Evolutionary conservation across 64 coral and sea anemone genomes (phyloP), one percentile per base, ranked within the genome.

Genomic region (Actinia equina): DNA sequence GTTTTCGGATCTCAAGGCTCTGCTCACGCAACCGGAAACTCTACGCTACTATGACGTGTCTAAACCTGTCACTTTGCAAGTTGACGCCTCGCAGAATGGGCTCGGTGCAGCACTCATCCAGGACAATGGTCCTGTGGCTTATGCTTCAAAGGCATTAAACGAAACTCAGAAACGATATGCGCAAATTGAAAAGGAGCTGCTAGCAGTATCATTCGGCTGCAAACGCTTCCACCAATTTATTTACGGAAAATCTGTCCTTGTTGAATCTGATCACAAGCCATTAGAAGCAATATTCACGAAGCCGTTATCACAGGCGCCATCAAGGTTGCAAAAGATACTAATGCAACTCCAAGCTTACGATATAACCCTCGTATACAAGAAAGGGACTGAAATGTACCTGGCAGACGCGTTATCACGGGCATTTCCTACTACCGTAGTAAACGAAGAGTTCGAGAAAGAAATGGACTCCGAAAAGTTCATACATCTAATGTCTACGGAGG

Each of bases 41-140:
- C 49, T 91, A 18, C 11, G 51, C 42, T 89, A 85, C 18, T 89
- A 89, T 69, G 88, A 89, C 25, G 88, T 84, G 2, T 84, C 58
- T 19, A 89, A 89, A 65, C 22, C 88, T 52, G 88, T 89, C 37
- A 89, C 81, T 41, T 44, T 84, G 64, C 88, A 84, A 84, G 88
- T 84, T 12, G 82, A 85, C 45, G 56, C 82, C 9, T 54, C 37
- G 1, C 19, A 44, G 82, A 46, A 74, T 9, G 88, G 88, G 8
- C 59, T 90, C 6, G 88, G 88, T 2, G 79, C 88, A 11, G 88
- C 43, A n/a, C 25, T 83, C 2, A 18, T 46, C 6, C 88, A 89
- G 83, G 80, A 89, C 41, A 27, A 89, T 26, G 80, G 88, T 12
- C 88, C 88, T 62, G 88, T 89, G 3, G 81, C 88, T 2, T 89